Percentiles rank a stretch among this genome's conserved stretches.
Evolutionary conservation across 2,797 vertebrate genomes (phyloP).

Genomic region (Acanthiza pusilla): DNA sequence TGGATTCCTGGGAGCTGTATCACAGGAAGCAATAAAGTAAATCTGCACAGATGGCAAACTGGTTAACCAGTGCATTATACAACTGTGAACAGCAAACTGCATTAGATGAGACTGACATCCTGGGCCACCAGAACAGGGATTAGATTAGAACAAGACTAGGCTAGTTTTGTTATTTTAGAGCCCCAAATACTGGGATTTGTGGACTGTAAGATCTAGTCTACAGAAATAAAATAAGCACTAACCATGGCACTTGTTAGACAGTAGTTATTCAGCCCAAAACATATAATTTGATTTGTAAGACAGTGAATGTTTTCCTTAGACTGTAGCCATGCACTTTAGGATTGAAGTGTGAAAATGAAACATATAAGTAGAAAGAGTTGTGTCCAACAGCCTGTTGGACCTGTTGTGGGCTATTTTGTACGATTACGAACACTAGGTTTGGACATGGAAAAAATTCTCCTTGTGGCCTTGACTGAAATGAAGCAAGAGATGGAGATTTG

Average conservation of each 20-base stretch:
- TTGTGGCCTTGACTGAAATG: not conserved
- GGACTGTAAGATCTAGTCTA: not conserved
- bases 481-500: not conserved
- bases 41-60: conserved; percentile 23
- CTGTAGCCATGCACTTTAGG: not conserved
- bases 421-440: not conserved
- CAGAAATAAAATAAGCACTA: not conserved
- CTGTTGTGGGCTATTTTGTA: not conserved
- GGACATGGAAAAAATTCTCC: not conserved
- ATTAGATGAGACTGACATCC: not conserved
- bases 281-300: not conserved
- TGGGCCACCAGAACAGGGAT: not conserved
- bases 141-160: not conserved
- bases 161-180: not conserved
- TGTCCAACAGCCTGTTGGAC: not conserved
- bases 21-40: conserved; percentile 26
- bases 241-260: not conserved
- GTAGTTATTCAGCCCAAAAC: not conserved
- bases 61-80: not conserved
- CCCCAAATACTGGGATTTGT: not conserved
- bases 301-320: not conserved
- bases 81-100: not conserved
- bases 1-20: conserved; percentile 4
- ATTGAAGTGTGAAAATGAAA: not conserved
- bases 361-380: not conserved